A percentile compares a stretch with the other conserved stretches of the same genome.
Conservation (phyloP, 2,888 invertebrate genomes). For the Agelastica alni region DNA sequence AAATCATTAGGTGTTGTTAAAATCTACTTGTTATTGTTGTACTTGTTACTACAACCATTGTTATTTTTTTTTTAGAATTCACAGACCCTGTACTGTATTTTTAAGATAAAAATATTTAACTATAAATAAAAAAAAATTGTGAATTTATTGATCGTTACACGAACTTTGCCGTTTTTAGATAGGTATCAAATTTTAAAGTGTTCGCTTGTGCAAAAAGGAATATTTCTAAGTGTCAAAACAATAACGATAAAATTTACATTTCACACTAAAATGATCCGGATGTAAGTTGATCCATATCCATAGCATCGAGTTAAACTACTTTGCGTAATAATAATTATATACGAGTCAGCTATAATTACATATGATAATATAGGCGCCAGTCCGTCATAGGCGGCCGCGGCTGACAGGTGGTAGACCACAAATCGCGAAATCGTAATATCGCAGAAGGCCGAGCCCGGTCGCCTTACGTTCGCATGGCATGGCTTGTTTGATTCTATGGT, state of each 20-base stretch:
- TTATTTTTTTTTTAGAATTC: no score
- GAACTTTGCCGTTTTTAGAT: no score
- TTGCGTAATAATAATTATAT: slow-evolving; percentile 36
- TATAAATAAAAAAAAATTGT: no score
- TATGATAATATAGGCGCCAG: slow-evolving; percentile 41
- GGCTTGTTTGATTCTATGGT: neutral
- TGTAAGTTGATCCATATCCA: slow-evolving; percentile 25
- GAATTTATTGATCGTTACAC: no score
- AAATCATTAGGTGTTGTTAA: no score
- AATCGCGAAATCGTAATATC: slow-evolving; percentile 21
- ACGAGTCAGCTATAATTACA: slow-evolving; percentile 36
- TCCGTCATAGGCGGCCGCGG: slow-evolving; percentile 29
- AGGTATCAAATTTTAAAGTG: neutral
- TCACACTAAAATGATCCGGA: slow-evolving; percentile 25
- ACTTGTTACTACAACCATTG: no score
- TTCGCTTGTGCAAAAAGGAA: neutral
- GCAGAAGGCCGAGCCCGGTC: slow-evolving; percentile 8
- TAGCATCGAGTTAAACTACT: slow-evolving; percentile 24
- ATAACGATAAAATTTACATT: slow-evolving; percentile 5
- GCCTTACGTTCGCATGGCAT: neutral
- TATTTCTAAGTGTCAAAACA: neutral
- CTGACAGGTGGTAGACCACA: slow-evolving; percentile 37
- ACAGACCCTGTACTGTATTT: no score
- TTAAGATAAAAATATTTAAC: no score
- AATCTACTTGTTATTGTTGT: no score